Base-by-base conservation (phyloP, 2,888 invertebrate genomes). In the Alloscopus bannaensis region DNA sequence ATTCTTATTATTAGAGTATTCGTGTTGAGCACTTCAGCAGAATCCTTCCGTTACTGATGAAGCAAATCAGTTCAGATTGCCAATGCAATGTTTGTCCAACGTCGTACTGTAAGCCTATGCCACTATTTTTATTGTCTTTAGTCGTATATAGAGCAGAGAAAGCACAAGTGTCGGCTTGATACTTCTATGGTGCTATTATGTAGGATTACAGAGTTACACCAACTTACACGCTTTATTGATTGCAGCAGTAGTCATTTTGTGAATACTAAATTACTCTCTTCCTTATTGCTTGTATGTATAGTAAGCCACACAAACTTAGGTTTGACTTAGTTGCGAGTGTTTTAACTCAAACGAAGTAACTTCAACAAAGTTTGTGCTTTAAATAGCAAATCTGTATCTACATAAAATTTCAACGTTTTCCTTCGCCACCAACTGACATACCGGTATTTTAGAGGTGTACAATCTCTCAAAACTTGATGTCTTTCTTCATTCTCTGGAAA, bases 61-160 rank as follows among this genome's bases (percentile, higher is more conserved):
- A 24, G 45, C 45, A 77, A 70, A 77, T 77, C 70, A 77, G 64
- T 70, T 42, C 59, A 50, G 64, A 68, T 64, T 70, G 65, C 69
- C 77, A 77, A 77, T 77, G 65, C 65, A 64, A 55, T 40, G 28
- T 8, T 22, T 40, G 13, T 45, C 20, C 24, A 57, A 57, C 31
- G 59, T 40, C 52, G 24, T 18, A 13, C 18, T 4, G 55, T 47
- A 4, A 16, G 13, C 47, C 47, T n/a, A 4, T 57, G n/a, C n/a
- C n/a, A n/a, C 28, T 28, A 57, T 57, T 16, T 29, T 18, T 55
- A 55, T 26, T 62, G 29, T 71, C 20, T 31, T 60, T 26, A 36
- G 31, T 60, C 45, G n/a, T 72, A 29, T 52, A 52, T n/a, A n/a
- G n/a, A n/a, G n/a, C n/a, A n/a, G n/a, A n/a, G n/a, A n/a, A 52